A percentile compares a stretch with the other conserved stretches of the same genome.
Conservation (phyloP, 2,797 vertebrate genomes). For the Hypotaenidia philippensis region DNA sequence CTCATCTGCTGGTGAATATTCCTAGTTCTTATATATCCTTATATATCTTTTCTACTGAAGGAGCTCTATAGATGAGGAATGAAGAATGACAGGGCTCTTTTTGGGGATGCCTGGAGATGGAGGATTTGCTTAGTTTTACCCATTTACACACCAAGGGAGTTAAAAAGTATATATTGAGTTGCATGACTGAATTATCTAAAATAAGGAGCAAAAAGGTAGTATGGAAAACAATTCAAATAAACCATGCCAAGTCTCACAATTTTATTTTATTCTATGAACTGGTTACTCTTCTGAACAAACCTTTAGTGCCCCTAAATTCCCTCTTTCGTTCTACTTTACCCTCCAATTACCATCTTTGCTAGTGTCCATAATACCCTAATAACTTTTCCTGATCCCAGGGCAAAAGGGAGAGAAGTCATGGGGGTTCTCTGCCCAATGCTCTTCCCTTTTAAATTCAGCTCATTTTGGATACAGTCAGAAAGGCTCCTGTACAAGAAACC, state of each 20-base stretch:
- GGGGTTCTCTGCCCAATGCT: neutral
- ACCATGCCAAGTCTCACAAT: neutral
- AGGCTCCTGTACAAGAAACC: accelerated
- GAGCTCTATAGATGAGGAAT: neutral
- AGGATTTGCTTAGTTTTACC: neutral
- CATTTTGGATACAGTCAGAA: neutral
- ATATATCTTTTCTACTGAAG: neutral
- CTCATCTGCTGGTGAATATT: constrained; percentile 27
- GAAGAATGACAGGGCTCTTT: neutral
- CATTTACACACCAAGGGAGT: neutral
- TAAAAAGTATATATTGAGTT: neutral
- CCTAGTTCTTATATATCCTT: neutral
- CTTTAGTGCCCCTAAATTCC: neutral
- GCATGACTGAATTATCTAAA: neutral
- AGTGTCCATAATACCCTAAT: neutral
- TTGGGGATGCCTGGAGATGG: neutral
- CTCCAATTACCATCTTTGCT: accelerated
- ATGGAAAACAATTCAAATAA: neutral
- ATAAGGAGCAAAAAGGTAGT: neutral
- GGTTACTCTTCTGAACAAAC: neutral
- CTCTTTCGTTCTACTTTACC: neutral
- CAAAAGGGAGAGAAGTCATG: neutral
- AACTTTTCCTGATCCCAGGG: neutral
- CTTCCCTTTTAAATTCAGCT: neutral
- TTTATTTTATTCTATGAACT: neutral